phyloP scores from a whole-genome alignment of 1,140 invertebrate genomes.

The Coelopa frigida region DNA sequence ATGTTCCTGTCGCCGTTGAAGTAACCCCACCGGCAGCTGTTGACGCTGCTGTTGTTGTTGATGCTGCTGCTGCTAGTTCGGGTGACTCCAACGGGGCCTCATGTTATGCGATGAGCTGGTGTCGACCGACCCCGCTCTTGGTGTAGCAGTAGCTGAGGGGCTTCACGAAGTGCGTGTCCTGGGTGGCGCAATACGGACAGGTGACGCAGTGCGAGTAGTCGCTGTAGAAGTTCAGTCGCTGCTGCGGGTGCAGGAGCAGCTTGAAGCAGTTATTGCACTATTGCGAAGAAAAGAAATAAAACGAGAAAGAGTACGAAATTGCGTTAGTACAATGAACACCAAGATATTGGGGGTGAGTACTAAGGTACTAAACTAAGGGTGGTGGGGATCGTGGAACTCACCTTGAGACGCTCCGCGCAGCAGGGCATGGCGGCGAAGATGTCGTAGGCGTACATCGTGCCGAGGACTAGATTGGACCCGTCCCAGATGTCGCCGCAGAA shows the following conservation, averaged over 20 bases:
- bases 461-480: constrained; percentile 84
- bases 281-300: constrained; percentile 46
- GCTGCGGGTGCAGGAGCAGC: constrained; percentile 75
- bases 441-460: constrained; percentile 97
- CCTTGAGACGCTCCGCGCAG: constrained; percentile 86
- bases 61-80: constrained; percentile 18
- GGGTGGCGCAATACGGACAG: constrained; percentile 82
- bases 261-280: constrained; percentile 87
- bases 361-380: too few species aligned
- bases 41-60: constrained; percentile 10
- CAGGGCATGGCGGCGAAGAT: constrained; percentile 95
- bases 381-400: constrained; percentile 49
- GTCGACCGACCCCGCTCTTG: constrained; percentile 58
- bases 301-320: neutral
- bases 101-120: constrained; percentile 77
- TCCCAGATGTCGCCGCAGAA: constrained; percentile 85
- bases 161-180: constrained; percentile 93
- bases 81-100: constrained; percentile 54
- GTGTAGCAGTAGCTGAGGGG: constrained; percentile 72
- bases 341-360: too few species aligned
- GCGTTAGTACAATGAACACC: neutral
- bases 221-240: constrained; percentile 86
- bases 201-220: constrained; percentile 89
- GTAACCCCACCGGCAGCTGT: constrained; percentile 5
- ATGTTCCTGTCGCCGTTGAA: constrained; percentile 9